Conservation (phyloP, 2,113 vertebrate genomes). For the Stegastes partitus region DNA sequence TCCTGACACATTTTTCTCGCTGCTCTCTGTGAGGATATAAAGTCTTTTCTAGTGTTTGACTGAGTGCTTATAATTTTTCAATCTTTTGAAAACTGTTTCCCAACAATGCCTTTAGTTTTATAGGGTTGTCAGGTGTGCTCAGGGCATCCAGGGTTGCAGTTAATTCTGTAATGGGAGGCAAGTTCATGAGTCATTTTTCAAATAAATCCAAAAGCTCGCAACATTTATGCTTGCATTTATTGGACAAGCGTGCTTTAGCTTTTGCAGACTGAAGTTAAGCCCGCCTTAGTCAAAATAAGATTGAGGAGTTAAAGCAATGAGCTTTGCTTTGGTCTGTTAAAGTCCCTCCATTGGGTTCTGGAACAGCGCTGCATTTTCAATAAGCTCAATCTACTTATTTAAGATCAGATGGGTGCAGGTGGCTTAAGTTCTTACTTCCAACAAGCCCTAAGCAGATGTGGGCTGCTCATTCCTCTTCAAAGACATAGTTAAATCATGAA, state of each 20-base stretch:
- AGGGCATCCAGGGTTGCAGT: background rate
- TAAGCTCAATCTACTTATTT: slow-evolving; percentile 54
- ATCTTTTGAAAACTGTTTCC: slow-evolving; percentile 1
- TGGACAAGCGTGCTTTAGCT: slow-evolving; percentile 22
- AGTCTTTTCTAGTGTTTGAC: slow-evolving; percentile 17
- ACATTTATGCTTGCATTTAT: slow-evolving; percentile 29
- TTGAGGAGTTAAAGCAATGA: slow-evolving; percentile 55
- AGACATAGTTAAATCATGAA: slow-evolving; percentile 5
- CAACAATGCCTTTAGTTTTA: slow-evolving; percentile 1
- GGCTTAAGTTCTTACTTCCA: slow-evolving; percentile 56
- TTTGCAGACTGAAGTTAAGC: slow-evolving; percentile 27
- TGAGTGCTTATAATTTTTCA: background rate
- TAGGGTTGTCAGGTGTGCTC: background rate
- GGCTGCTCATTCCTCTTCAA: slow-evolving; percentile 31
- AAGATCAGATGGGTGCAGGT: slow-evolving; percentile 61
- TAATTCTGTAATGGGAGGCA: slow-evolving; percentile 1
- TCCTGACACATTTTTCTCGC: slow-evolving; percentile 6
- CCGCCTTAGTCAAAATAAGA: slow-evolving; percentile 54
- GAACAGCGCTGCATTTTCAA: slow-evolving; percentile 38
- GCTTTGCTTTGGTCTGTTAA: slow-evolving; percentile 62
- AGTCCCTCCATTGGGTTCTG: slow-evolving; percentile 37
- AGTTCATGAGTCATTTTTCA: slow-evolving; percentile 1
- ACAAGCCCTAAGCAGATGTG: slow-evolving; percentile 32
- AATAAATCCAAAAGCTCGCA: slow-evolving; percentile 26
- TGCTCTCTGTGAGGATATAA: slow-evolving; percentile 24